These are phyloP conservation scores for Pangasius macronema DNA, from an alignment of 2,797 vertebrate genomes.

Conservation along the genomic window DNA sequence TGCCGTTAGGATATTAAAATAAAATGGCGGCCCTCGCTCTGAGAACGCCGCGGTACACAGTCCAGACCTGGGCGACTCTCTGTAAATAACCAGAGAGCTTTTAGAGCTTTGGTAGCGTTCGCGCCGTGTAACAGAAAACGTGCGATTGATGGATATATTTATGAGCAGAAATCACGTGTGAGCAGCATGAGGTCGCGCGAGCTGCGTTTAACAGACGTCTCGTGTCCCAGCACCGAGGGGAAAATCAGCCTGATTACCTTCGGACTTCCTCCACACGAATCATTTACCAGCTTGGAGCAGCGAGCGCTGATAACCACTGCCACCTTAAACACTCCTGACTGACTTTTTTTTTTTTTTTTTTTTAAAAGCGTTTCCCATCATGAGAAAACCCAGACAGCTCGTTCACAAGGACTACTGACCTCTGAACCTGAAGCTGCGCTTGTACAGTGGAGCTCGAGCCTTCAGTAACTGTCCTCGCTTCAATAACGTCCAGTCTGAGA, in stretches of 20 bases:
- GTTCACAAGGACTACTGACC: no score
- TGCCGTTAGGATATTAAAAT: no score
- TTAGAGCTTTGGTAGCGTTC: background rate
- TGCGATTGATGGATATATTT: background rate
- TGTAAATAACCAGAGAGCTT: no score
- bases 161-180: background rate
- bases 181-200: background rate
- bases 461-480: no score
- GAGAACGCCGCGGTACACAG: no score
- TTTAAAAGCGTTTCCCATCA: background rate
- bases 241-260: background rate
- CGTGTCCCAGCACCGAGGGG: background rate
- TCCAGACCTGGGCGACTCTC: no score
- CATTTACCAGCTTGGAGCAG: background rate
- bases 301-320: background rate
- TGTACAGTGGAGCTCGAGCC: no score
- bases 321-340: background rate
- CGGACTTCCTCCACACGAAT: slow-evolving; percentile 3
- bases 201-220: no score
- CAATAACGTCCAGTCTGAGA: background rate
- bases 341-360: background rate
- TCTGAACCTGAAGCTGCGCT: no score
- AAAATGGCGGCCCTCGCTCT: no score
- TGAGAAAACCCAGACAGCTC: no score
- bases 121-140: background rate